Evolutionary conservation across 2,113 vertebrate species (phyloP).

Genomic region (Aldabrachelys gigantea): DNA sequence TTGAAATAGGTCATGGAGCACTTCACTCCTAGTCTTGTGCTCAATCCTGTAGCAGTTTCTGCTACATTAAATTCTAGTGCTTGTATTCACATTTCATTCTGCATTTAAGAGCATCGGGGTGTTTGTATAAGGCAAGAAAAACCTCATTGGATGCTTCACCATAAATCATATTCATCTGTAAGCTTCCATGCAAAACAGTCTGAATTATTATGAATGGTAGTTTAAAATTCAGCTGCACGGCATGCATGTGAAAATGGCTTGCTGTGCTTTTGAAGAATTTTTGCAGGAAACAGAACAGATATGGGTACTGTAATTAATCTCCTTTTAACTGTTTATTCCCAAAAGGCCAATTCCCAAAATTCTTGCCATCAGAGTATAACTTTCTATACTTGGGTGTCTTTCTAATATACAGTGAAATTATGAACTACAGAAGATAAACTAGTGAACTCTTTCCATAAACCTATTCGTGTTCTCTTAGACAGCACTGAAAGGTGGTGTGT

Average conservation of each 20-base stretch:
- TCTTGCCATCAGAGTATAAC: background rate
- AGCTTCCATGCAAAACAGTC: background rate
- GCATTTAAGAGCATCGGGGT: background rate
- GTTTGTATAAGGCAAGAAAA: background rate
- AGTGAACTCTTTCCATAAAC: background rate
- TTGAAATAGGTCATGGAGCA: background rate
- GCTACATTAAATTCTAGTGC: background rate
- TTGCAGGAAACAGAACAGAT: background rate
- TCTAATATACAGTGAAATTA: background rate
- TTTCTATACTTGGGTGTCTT: background rate
- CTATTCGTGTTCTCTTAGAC: background rate
- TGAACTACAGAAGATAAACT: background rate
- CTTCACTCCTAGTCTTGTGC: background rate
- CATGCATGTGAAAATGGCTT: background rate
- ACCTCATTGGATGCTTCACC: background rate
- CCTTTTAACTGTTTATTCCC: background rate
- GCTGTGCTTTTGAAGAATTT: background rate
- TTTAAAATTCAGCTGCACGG: background rate
- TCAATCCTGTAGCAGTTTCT: background rate
- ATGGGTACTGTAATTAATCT: background rate
- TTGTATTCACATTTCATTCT: background rate
- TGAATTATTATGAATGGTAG: background rate
- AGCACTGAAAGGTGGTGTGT: background rate
- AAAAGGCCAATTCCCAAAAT: background rate
- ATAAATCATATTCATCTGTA: background rate